Percentiles rank a stretch among this genome's conserved stretches.
phyloP scores from a whole-genome alignment of 2,888 invertebrate genomes.

The Thereva unica region DNA sequence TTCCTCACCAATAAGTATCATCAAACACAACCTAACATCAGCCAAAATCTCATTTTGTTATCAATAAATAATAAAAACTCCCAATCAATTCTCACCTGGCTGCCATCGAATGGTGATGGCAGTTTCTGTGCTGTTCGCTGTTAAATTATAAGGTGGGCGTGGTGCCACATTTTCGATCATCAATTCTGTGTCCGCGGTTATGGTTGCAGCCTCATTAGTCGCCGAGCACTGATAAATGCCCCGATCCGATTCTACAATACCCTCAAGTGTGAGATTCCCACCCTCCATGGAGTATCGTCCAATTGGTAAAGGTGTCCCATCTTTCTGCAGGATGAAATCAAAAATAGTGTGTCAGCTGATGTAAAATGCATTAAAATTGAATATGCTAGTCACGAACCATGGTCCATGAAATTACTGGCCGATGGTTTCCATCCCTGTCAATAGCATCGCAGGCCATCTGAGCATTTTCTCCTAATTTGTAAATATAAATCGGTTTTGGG shows the following conservation, averaged over 20 bases:
- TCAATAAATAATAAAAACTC: not conserved
- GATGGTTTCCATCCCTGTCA: constrained; percentile 68
- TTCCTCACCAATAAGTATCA: no score
- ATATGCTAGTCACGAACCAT: constrained; percentile 59
- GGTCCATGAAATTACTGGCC: constrained; percentile 70
- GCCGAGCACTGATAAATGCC: constrained; percentile 84
- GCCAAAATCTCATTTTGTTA: not conserved
- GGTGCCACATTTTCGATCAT: constrained; percentile 85
- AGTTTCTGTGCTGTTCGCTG: constrained; percentile 71
- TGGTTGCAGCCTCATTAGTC: constrained; percentile 86
- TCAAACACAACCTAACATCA: not conserved
- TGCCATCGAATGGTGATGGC: constrained; percentile 82
- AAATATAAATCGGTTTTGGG: constrained; percentile 82
- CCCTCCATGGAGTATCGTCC: constrained; percentile 70
- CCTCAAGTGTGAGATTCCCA: constrained; percentile 81
- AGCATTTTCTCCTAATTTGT: constrained; percentile 77
- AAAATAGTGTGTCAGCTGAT: not conserved
- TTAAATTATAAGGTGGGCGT: constrained; percentile 86
- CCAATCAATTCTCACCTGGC: constrained; percentile 61
- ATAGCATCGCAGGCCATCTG: constrained; percentile 82
- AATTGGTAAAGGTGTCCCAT: constrained; percentile 70
- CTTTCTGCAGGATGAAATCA: constrained; percentile 63
- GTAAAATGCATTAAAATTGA: not conserved
- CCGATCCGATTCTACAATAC: constrained; percentile 82
- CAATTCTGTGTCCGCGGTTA: constrained; percentile 77